A percentile compares a stretch with the other conserved stretches of the same genome.
phyloP scores from a whole-genome alignment of 2,888 invertebrate genomes.

The Creontiades dilutus region DNA sequence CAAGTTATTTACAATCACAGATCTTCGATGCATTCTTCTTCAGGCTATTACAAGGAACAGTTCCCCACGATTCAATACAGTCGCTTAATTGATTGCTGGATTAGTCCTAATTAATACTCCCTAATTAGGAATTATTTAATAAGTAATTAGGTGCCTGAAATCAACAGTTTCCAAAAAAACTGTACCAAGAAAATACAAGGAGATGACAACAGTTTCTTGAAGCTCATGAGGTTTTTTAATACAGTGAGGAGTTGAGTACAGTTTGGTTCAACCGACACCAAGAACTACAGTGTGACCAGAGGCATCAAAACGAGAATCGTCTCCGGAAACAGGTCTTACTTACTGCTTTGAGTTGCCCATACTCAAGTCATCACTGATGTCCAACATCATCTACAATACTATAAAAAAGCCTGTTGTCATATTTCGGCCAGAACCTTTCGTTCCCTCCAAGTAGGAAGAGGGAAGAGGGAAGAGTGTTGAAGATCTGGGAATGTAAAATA shows the following conservation, averaged over 20 bases:
- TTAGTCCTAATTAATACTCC: no score
- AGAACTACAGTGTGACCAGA: not conserved
- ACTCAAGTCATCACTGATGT: not conserved
- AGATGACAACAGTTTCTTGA: no score
- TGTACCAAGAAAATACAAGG: no score
- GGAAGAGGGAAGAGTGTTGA: not conserved
- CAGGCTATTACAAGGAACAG: no score
- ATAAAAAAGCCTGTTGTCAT: slow-evolving; percentile 20
- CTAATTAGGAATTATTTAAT: no score
- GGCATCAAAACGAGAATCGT: not conserved
- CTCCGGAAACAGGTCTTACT: not conserved
- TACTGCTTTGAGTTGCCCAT: not conserved
- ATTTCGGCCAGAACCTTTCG: not conserved
- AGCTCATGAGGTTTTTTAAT: not conserved
- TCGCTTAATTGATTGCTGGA: no score
- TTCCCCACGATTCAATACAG: no score
- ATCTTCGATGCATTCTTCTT: no score
- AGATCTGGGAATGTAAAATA: not conserved
- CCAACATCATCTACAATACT: not conserved
- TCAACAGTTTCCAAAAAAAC: no score
- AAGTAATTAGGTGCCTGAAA: no score
- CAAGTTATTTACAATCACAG: not conserved
- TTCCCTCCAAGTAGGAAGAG: not conserved
- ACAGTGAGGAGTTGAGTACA: not conserved
- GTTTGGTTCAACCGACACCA: not conserved